phyloP scores from a whole-genome alignment of 2,888 invertebrate genomes.

The Drosophila antonietae region DNA sequence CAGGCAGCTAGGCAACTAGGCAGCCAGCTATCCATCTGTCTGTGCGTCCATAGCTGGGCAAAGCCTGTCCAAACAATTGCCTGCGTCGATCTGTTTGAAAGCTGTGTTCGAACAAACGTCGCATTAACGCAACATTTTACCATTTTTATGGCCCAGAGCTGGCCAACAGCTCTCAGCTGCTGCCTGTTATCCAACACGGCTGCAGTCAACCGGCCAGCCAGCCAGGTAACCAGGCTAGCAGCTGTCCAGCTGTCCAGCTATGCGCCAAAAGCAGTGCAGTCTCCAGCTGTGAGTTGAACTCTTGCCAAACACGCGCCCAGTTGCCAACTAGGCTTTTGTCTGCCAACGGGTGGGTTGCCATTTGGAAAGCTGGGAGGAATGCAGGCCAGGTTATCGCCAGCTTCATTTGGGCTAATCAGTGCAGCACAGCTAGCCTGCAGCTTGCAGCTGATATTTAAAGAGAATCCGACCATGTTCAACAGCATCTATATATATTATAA shows the following conservation, averaged over 20 bases:
- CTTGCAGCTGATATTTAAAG: too few relatives aligned
- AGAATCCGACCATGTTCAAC: not conserved
- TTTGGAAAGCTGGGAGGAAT: slow-evolving; percentile 64
- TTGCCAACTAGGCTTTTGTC: slow-evolving; percentile 39
- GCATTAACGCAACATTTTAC: slow-evolving; percentile 79
- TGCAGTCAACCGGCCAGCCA: slow-evolving; percentile 14
- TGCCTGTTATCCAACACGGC: slow-evolving; percentile 78
- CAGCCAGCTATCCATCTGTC: not conserved
- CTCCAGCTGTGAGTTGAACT: slow-evolving; percentile 77
- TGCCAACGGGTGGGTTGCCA: slow-evolving; percentile 40
- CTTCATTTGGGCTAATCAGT: slow-evolving; percentile 72
- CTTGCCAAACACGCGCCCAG: slow-evolving; percentile 69
- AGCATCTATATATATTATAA: not conserved
- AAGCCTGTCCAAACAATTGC: slow-evolving; percentile 73
- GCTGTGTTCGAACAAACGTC: slow-evolving; percentile 77
- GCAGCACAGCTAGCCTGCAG: slow-evolving; percentile 7
- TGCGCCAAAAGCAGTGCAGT: slow-evolving; percentile 78
- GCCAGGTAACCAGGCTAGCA: too few relatives aligned
- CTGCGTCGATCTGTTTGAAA: slow-evolving; percentile 76
- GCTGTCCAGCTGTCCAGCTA: slow-evolving; percentile 62
- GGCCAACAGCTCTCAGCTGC: slow-evolving; percentile 53
- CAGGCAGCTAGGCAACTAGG: too few relatives aligned
- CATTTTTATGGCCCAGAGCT: slow-evolving; percentile 62
- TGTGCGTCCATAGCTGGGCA: slow-evolving; percentile 10
- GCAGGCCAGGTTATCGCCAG: slow-evolving; percentile 53